phyloP scores from a whole-genome alignment of 1,140 invertebrate genomes.

The Cyphomyrmex costatus region DNA sequence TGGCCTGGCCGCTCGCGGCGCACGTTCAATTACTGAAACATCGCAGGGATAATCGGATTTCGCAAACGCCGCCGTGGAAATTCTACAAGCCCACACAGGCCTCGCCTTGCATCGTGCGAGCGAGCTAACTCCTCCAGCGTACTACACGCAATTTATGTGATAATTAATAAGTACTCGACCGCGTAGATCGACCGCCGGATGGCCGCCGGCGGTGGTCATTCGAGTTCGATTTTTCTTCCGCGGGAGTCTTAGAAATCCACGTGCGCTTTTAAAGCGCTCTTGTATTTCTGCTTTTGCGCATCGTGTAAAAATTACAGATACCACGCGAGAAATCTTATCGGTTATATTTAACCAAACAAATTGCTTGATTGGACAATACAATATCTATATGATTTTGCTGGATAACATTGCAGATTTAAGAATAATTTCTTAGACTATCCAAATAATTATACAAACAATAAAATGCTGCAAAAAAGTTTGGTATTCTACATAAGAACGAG shows the following conservation, averaged over 20 bases:
- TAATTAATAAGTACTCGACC: constrained; percentile 54
- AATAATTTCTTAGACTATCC: too few relatives aligned
- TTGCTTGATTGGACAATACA: not conserved
- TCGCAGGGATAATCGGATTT: constrained; percentile 52
- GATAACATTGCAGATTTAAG: too few relatives aligned
- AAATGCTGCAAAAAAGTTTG: too few relatives aligned
- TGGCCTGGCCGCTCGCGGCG: constrained; percentile 28
- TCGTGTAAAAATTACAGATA: not conserved
- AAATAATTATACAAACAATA: too few relatives aligned
- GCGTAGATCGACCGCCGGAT: constrained; percentile 29
- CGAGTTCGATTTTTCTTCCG: constrained; percentile 45
- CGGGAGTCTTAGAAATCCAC: constrained; percentile 10
- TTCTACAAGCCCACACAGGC: constrained; percentile 1
- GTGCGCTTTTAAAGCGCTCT: not conserved
- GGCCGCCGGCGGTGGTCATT: constrained; percentile 43
- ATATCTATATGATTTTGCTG: not conserved
- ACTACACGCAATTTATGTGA: constrained; percentile 52
- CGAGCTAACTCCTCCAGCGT: not conserved
- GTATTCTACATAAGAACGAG: too few relatives aligned
- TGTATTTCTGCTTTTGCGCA: not conserved
- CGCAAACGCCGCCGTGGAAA: constrained; percentile 49
- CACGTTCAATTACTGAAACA: constrained; percentile 57
- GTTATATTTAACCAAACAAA: not conserved
- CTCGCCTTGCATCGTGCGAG: not conserved
- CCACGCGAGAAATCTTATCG: not conserved